Percentiles rank a stretch among this genome's conserved stretches.
phyloP scores from a whole-genome alignment of 2,888 invertebrate species.

The Fragum fragum region DNA sequence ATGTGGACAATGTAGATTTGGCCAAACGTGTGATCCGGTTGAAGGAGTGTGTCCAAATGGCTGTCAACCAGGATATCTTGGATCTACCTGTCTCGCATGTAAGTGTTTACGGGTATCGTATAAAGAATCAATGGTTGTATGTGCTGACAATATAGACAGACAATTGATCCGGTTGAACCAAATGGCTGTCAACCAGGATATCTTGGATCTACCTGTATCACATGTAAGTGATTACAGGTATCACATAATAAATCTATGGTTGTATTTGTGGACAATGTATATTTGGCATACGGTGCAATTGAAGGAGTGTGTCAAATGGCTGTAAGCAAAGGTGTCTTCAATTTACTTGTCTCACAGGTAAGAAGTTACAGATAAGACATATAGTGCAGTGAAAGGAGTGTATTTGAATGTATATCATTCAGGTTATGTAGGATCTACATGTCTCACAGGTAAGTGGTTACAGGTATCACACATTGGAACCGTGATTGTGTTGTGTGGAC shows the following conservation, averaged over 20 bases:
- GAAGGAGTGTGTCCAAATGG: neutral
- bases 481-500: no score
- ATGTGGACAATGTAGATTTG: slow-evolving; percentile 1
- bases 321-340: neutral
- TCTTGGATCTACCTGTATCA: neutral
- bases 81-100: neutral
- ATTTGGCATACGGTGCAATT: neutral
- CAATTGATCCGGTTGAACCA: neutral
- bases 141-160: neutral
- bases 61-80: neutral
- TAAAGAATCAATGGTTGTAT: no score
- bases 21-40: neutral
- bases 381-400: no score
- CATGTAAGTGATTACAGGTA: neutral
- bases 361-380: no score
- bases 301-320: no score
- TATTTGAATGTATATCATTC: no score
- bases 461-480: no score
- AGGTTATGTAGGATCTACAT: no score
- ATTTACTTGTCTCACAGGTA: neutral
- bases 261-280: neutral
- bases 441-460: no score
- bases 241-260: no score
- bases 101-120: no score
- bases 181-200: neutral